phyloP scores from a whole-genome alignment of 2,113 vertebrate genomes.

The Lucifuga dentata region DNA sequence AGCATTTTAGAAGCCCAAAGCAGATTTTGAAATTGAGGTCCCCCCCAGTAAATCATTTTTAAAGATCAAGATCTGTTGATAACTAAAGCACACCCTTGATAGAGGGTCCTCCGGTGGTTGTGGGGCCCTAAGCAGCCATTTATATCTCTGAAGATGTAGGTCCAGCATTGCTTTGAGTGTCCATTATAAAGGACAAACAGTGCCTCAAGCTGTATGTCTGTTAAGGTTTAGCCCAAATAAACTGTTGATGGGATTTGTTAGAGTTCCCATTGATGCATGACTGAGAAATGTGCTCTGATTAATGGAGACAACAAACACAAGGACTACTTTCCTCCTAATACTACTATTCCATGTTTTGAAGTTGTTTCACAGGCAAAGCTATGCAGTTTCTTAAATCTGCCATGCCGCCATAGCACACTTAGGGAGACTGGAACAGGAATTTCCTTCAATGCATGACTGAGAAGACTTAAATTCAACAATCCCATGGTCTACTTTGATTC shows the following conservation, averaged over 20 bases:
- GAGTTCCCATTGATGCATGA: background rate
- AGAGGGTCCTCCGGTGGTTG: too few relatives aligned
- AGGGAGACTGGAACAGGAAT: constrained; percentile 4
- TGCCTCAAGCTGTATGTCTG: background rate
- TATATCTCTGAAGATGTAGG: too few relatives aligned
- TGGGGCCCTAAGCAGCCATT: too few relatives aligned
- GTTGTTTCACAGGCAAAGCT: too few relatives aligned
- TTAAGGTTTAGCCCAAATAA: constrained; percentile 3
- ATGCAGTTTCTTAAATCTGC: background rate
- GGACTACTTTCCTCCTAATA: background rate
- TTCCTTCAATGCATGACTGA: constrained; percentile 11
- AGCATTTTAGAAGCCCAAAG: too few relatives aligned
- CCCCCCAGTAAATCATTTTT: too few relatives aligned
- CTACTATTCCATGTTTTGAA: constrained; percentile 9
- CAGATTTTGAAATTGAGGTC: too few relatives aligned
- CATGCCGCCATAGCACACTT: background rate
- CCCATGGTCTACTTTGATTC: constrained; percentile 41
- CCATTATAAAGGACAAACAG: constrained; percentile 24
- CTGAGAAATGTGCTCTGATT: constrained; percentile 6
- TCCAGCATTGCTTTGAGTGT: constrained; percentile 19
- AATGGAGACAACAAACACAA: constrained; percentile 14
- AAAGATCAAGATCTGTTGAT: too few relatives aligned
- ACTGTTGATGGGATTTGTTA: constrained; percentile 3
- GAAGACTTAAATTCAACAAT: constrained; percentile 25
- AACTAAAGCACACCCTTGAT: too few relatives aligned